Evolutionary conservation across 2,888 invertebrate species (phyloP), one percentile per base, ranked within the genome.

Genomic region (Acanthacorydalis orientalis): DNA sequence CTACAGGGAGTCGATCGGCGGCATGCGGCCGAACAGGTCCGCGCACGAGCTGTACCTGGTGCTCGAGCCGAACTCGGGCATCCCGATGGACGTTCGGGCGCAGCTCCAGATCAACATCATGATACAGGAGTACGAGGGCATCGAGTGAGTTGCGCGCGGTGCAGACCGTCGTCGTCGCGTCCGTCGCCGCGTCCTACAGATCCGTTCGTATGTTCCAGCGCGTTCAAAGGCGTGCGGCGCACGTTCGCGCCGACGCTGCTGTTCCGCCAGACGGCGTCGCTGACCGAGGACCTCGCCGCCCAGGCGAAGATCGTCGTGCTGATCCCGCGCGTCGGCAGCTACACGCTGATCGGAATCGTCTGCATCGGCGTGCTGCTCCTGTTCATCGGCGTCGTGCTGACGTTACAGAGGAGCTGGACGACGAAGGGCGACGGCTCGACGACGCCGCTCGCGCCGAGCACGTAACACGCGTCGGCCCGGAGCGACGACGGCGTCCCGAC

Each of bases 41-140:
- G 62, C 70, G 49, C 82, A 88, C 64, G 73, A 77, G 59, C 81
- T 86, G 62, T 63, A 64, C 9, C 58, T 86, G 34, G 65, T 77
- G 12, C 60, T 91, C 43, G 85, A 90, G 64, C 84, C 88, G 56
- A 72, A 61, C 52, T 80, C 83, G 6, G 88, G 89, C 2, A 75
- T 87, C 59, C 88, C 90, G n/a, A 63, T 90, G 42, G 59, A 68
- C 46, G 82, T 86, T 2, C 62, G 72, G 44, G 90, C 83, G 1
- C 74, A 80, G 56, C 64, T 90, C 46, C 90, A 91, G 67, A 76
- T 91, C 51, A 91, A 85, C 64, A 64, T 83, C 53, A 61, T 73
- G 50, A 55, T 80, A 4, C 61, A 72, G 51, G 69, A 71, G 1
- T 70, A 76, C 49, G 47, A 59, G 7, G 60, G 64, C 6, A 71